These are phyloP conservation scores for Drosophila neotestacea DNA, from an alignment of 2,888 invertebrate genomes.

Conservation along the genomic window DNA sequence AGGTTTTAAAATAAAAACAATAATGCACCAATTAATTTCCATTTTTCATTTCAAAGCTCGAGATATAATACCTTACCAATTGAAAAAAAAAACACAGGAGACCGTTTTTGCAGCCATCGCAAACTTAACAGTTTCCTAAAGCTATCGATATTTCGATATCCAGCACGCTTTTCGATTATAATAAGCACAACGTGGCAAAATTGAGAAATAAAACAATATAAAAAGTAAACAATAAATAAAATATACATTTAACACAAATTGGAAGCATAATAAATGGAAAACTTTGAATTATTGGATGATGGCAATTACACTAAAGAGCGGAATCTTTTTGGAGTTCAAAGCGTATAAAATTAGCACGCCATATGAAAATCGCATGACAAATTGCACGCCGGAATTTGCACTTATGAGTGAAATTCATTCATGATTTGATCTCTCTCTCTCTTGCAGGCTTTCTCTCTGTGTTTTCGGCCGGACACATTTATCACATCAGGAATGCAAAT, in stretches of 20 bases:
- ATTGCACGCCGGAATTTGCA: conserved; percentile 66
- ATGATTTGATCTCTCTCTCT: conserved; percentile 36
- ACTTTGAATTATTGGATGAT: not conserved
- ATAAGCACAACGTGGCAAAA: not conserved
- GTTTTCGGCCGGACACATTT: conserved; percentile 42
- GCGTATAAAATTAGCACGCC: conserved; percentile 29
- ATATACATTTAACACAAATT: not conserved
- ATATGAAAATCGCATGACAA: conserved; percentile 59
- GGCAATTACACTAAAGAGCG: conserved; percentile 2
- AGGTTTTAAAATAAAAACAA: no score
- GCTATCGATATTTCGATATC: not conserved
- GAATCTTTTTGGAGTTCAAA: conserved; percentile 16
- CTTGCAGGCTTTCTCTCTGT: not conserved
- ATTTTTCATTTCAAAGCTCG: no score
- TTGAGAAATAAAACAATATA: not conserved
- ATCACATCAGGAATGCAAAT: conserved; percentile 60
- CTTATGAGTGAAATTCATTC: conserved; percentile 65
- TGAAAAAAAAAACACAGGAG: no score
- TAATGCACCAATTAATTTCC: no score
- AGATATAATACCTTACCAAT: no score
- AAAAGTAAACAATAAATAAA: not conserved
- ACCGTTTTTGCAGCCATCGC: no score
- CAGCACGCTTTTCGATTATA: not conserved
- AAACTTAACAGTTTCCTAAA: not conserved
- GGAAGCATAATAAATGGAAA: not conserved